Conservation (phyloP, 1,140 invertebrate species). For the Stenopsyche tienmushanensis region DNA sequence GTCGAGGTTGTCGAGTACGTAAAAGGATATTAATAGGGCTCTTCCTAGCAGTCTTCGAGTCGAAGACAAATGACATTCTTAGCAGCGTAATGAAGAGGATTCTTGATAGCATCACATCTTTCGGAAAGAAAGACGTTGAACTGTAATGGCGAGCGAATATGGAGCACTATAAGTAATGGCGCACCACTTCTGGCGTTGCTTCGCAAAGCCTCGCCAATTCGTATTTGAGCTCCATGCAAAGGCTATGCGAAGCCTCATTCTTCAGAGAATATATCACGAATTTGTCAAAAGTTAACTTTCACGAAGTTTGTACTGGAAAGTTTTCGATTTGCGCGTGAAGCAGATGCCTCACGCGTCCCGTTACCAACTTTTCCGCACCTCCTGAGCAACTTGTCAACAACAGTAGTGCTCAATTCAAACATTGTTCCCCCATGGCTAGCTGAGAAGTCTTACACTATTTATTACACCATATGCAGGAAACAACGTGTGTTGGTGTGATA, state of each 20-base stretch:
- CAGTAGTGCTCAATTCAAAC: not conserved
- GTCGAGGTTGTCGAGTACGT: too few relatives aligned
- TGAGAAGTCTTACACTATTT: too few relatives aligned
- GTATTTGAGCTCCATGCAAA: slow-evolving; percentile 33
- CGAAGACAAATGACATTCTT: not conserved
- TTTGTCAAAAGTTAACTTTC: slow-evolving; percentile 40
- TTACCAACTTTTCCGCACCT: not conserved
- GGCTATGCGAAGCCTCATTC: not conserved
- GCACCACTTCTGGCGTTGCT: slow-evolving; percentile 28
- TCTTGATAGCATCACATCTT: not conserved
- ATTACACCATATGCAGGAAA: too few relatives aligned
- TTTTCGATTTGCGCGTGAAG: slow-evolving; percentile 27
- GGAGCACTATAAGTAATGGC: slow-evolving; percentile 31
- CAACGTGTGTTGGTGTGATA: too few relatives aligned
- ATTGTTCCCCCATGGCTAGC: not conserved
- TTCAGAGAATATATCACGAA: slow-evolving; percentile 35
- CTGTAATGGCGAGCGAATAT: slow-evolving; percentile 7
- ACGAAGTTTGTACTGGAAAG: not conserved
- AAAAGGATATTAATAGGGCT: too few relatives aligned
- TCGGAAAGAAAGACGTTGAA: slow-evolving; percentile 1
- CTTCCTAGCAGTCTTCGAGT: too few relatives aligned
- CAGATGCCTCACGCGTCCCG: slow-evolving; percentile 14
- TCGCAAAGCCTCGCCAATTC: slow-evolving; percentile 31
- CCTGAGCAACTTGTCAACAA: not conserved
- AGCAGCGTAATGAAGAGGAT: not conserved